Base-by-base conservation (phyloP, 2,113 vertebrate genomes). In the Apaloderma vittatum region DNA sequence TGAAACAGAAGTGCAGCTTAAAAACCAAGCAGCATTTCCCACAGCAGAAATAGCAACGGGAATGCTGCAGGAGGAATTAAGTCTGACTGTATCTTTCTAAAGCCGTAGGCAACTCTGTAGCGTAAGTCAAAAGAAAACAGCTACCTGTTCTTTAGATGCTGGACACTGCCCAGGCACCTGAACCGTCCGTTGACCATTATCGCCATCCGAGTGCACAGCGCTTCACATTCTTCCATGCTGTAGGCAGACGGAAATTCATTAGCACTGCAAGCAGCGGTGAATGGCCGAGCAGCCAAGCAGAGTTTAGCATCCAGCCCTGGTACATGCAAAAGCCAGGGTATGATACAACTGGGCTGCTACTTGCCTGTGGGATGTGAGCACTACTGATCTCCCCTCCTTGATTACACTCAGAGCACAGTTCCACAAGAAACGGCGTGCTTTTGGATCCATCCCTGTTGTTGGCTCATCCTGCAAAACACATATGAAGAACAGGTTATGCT, bases 161-260 rank as follows among this genome's bases (percentile, higher is more conserved):
- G 99, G 37, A 99, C 99, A 3, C 99, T 99, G 79, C 99, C 99
- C 29, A 99, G 98, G 96, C 99, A 99, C 74, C 99, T 97, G 98
- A 99, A 99, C 91, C 99, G 95, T 49, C 99, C 99, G 13, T 99
- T 99, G 84, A 99, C 99, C 99, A 99, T 99, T 93, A 99, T 99
- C 3, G 99, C 99, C 99, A 99, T 99, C 91, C 99, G 98, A 51
- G 99, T 99, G 77, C 99, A 99, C 52, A 99, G 97, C 5, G 99
- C 99, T 97, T 99, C 99, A 96, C 99, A 99, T 92, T 99, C 99
- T 97, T 99, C 99, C 99, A 99, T 99, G 78, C 99, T 99, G 98
- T 21, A 62, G 40, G 93, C 34, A 93, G 73, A 97, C 73, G 97
- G 34, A 84, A 94, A 5, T 46, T 76, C 17, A 40, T 93, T 81